Evolutionary conservation across 1,140 invertebrate species (phyloP).

Genomic region (Coelopa frigida): DNA sequence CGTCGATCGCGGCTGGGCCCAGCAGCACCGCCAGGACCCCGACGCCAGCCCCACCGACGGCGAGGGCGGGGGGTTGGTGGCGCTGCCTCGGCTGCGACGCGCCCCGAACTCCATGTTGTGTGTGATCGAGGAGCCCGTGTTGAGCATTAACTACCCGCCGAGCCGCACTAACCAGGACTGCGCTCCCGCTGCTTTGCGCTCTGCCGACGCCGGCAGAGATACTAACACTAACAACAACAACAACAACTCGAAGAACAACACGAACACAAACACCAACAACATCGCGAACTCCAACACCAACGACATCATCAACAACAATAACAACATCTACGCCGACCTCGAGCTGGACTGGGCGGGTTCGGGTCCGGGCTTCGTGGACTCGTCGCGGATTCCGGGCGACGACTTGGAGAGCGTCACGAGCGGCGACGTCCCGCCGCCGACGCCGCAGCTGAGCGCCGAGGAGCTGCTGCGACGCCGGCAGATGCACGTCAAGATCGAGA

Average conservation of each 20-base stretch:
- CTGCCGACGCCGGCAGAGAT: not conserved
- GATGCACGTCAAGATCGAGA: conserved; percentile 31
- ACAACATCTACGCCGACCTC: conserved; percentile 39
- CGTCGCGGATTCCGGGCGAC: not conserved
- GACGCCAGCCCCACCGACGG: too few species aligned
- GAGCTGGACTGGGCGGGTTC: conserved; percentile 19
- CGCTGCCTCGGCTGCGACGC: conserved; percentile 24
- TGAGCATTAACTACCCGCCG: conserved; percentile 2
- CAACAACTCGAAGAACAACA: conserved; percentile 29
- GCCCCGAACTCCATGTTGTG: conserved; percentile 40
- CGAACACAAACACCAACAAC: conserved; percentile 7
- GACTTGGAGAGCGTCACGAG: conserved; percentile 18
- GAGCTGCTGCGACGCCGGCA: not conserved
- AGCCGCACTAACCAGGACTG: conserved; percentile 12
- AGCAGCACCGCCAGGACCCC: conserved; percentile 24
- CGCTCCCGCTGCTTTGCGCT: conserved; percentile 9
- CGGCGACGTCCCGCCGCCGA: conserved; percentile 5
- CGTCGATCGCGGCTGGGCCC: conserved; percentile 20
- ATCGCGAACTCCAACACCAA: not conserved
- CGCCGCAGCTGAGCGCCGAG: not conserved
- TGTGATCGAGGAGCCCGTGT: conserved; percentile 21
- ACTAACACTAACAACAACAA: conserved; percentile 31
- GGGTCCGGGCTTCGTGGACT: not conserved
- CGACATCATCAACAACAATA: conserved; percentile 17
- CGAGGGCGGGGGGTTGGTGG: too few species aligned